Base-by-base conservation (phyloP, 2,113 vertebrate genomes). In the Datnioides undecimradiatus region DNA sequence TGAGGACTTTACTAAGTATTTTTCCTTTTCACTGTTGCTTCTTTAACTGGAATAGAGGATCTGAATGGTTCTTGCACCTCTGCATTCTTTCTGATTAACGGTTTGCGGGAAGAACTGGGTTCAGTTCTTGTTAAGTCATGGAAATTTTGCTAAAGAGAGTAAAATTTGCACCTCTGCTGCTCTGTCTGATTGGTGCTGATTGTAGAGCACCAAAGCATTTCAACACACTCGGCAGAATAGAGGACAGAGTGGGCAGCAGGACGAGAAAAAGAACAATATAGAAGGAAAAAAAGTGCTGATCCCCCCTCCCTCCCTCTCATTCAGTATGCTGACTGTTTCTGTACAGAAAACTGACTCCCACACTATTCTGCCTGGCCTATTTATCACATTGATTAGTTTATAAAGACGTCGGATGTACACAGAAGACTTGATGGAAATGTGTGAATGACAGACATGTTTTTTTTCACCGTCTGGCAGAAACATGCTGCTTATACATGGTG, bases 211-310 rank as follows among this genome's bases (percentile, higher is more conserved):
- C 70, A 41, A 79, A 51, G 31, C 74, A 12, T 86, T 89, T 88
- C 71, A 49, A 82, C 79, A 66, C 73, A 83, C 83, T 83, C 76
- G 49, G 85, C 85, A 91, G 79, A 92, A 87, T 77, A 79, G 83
- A 90, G 84, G 75, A 86, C 64, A n/a, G 83, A 91, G 90, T 92
- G 86, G 87, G 92, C 87, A 91, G 89, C 89, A 78, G 79, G 73
- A 82, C 66, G 83, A 80, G 76, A 57, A 87, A 89, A 88, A 87
- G 72, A 90, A 92, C 77, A 91, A 91, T 88, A 81, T 64, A 55
- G 77, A 58, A 78, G 69, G 43, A 45, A 71, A 83, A 82, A 93
- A 91, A 88, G 78, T 89, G 88, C 90, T 92, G 88, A 92, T 72
- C 76, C 65, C 31, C 4, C 63, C 52, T 81, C 59, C 43, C 72